Conservation (phyloP, 2,888 invertebrate genomes). For the Ametastegia equiseti region DNA sequence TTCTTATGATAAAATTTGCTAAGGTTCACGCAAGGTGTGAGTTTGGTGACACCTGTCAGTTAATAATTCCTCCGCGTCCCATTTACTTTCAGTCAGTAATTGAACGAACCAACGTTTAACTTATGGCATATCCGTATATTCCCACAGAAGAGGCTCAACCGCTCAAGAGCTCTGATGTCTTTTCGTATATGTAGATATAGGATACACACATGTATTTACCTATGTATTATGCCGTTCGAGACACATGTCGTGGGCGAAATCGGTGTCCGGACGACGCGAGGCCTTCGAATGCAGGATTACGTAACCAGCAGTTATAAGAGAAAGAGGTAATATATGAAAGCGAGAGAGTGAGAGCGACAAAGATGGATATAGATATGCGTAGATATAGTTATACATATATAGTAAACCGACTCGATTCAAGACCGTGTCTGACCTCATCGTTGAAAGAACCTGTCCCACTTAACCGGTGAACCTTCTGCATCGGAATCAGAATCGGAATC, state of each 20-base stretch:
- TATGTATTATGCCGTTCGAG: not conserved
- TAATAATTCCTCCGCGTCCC: no score
- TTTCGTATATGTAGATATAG: not conserved
- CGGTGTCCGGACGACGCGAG: slow-evolving; percentile 19
- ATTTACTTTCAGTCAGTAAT: no score
- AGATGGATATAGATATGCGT: not conserved
- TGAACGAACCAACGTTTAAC: no score
- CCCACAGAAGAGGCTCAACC: no score
- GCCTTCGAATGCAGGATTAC: slow-evolving; percentile 20
- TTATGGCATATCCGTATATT: no score
- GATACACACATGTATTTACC: no score
- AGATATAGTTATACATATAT: not conserved
- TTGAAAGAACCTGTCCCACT: slow-evolving; percentile 69
- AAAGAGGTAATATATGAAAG: not conserved
- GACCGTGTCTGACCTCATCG: slow-evolving; percentile 65
- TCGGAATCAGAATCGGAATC: slow-evolving; percentile 36
- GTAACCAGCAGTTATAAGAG: not conserved
- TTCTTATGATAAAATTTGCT: no score
- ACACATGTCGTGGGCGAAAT: slow-evolving; percentile 28
- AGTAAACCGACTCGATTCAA: slow-evolving; percentile 41
- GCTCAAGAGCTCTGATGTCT: not conserved
- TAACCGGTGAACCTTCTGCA: slow-evolving; percentile 50
- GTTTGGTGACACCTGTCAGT: no score
- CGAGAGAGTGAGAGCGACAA: not conserved
- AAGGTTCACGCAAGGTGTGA: no score